A percentile compares a stretch with the other conserved stretches of the same genome.
phyloP scores from a whole-genome alignment of 2,888 invertebrate species.

The Helicoverpa assulta region DNA sequence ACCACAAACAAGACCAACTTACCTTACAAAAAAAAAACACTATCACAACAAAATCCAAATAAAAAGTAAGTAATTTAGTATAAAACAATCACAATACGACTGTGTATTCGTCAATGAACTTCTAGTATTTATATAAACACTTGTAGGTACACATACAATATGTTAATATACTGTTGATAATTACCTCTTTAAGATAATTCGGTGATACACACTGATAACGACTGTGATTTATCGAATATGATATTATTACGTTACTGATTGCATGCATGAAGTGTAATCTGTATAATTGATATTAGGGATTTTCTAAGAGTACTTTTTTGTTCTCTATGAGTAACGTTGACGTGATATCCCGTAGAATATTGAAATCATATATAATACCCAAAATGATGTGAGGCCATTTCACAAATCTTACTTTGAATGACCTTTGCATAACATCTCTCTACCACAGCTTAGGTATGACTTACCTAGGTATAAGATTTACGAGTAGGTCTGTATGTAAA shows the following conservation, averaged over 20 bases:
- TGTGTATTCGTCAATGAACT: slow-evolving; percentile 8
- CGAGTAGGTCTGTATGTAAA: too few species aligned
- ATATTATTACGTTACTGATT: background rate
- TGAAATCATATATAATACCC: too few species aligned
- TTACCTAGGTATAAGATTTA: too few species aligned
- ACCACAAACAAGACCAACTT: background rate
- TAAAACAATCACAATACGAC: slow-evolving; percentile 15
- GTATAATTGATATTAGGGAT: background rate
- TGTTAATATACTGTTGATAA: slow-evolving; percentile 28
- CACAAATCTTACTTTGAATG: too few species aligned
- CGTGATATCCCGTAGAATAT: too few species aligned
- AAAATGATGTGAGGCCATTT: too few species aligned
- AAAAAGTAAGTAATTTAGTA: background rate
- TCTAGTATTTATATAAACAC: slow-evolving; percentile 30
- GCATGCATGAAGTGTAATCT: background rate
- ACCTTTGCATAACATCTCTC: too few species aligned
- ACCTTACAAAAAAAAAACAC: slow-evolving; percentile 11
- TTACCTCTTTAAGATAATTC: slow-evolving; percentile 41
- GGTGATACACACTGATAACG: slow-evolving; percentile 33
- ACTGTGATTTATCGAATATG: slow-evolving; percentile 29
- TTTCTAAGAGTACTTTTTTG: background rate
- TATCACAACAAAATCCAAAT: background rate
- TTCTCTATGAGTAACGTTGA: background rate
- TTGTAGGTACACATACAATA: slow-evolving; percentile 12
- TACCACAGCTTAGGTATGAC: too few species aligned